These are phyloP conservation scores for Leptinotarsa tumamoca DNA, from an alignment of 2,888 invertebrate genomes.

Conservation along the genomic window DNA sequence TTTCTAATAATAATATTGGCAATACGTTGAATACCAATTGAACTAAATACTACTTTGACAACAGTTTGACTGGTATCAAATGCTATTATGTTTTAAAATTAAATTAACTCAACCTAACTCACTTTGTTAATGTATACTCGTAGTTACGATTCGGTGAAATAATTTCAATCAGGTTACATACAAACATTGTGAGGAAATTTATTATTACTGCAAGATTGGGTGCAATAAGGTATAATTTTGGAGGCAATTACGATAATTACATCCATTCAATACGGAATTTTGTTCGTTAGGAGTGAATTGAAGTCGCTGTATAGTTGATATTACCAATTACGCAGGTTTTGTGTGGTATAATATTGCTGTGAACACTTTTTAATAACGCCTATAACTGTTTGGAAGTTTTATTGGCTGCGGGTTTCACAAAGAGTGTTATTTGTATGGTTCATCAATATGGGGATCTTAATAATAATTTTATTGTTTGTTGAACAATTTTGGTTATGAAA, in stretches of 20 bases:
- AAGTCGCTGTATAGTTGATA: neutral
- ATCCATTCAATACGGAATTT: conserved; percentile 1
- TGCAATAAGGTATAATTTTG: conserved; percentile 14
- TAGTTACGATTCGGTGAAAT: neutral
- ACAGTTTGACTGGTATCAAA: neutral
- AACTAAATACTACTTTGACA: neutral
- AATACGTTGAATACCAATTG: too few relatives aligned
- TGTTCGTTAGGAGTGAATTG: conserved; percentile 1
- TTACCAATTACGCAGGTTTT: neutral
- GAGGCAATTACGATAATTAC: conserved; percentile 11
- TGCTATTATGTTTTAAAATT: neutral
- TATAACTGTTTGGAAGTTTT: neutral
- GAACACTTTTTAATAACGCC: neutral
- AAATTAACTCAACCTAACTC: neutral
- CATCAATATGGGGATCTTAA: too few relatives aligned
- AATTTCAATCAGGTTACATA: conserved; percentile 10
- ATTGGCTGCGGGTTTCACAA: neutral
- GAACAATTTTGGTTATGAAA: too few relatives aligned
- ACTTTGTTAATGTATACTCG: neutral
- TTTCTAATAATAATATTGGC: too few relatives aligned
- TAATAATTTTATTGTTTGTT: too few relatives aligned
- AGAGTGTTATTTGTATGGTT: too few relatives aligned
- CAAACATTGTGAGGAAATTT: conserved; percentile 9
- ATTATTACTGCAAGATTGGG: conserved; percentile 15
- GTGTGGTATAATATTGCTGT: neutral